Evolutionary conservation across 1,140 invertebrate species (phyloP), one percentile per base, ranked within the genome.

Genomic region (Hyles vespertilio): DNA sequence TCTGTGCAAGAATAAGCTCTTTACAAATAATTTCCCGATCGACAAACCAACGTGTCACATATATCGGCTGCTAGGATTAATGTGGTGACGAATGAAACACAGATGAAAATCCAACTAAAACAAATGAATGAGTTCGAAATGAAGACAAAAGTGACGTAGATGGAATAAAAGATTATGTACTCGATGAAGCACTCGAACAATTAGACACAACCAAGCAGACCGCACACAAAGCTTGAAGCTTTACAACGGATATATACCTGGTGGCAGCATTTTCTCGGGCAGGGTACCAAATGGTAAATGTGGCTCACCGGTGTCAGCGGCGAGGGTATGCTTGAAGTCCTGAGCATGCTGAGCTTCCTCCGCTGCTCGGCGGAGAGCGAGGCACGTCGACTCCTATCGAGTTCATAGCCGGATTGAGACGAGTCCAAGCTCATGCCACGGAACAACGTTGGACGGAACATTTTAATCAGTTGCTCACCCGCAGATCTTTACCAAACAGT

Each of bases 241-340:
- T 8, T 1, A 40, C 36, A 40, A 40, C 36, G 36, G 1, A 8
- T 40, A 40, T 67, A 65, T 84, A 87, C 84, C 84, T 87, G 83
- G 61, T 74, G 62, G 72, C 84, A 87, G 79, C 83, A 85, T 69
- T 84, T 75, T 81, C 83, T 83, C 63, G 83, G 84, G 80, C 84
- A 87, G 79, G 75, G 77, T 69, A 84, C 80, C 83, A 81, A 80
- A 82, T 87, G 84, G 83, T 86, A 87, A 84, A 87, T 84, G 83
- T 87, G 84, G 82, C 85, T 86, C 85, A 88, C 85, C 79, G 85
- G 77, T 10, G 73, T 79, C 70, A 82, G 68, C 67, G 81, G 77
- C 8, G 72, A 56, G 3, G 81, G 79, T 55, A 85, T 79, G 71
- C 77, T 85, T 48, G 76, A 64, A 2, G 80, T 75, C 51, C 83